These are phyloP conservation scores for Dryadula phaetusa DNA, from an alignment of 2,888 invertebrate genomes.

Conservation along the genomic window DNA sequence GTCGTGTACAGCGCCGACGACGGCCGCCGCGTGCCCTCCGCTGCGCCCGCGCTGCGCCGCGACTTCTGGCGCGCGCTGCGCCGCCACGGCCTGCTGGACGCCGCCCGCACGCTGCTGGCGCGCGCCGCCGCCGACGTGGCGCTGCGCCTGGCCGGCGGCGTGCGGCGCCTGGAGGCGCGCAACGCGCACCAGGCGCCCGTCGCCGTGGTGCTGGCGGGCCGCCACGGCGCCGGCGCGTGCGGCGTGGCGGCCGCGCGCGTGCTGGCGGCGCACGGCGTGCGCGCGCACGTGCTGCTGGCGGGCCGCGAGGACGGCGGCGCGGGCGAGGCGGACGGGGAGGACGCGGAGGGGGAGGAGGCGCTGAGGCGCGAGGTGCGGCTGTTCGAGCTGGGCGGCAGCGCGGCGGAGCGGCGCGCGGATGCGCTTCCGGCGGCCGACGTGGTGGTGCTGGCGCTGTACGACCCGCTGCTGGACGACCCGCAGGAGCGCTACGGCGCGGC, in stretches of 20 bases:
- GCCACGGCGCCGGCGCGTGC: slow-evolving; percentile 82
- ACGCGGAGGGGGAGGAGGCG: slow-evolving; percentile 56
- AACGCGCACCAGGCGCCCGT: slow-evolving; percentile 95
- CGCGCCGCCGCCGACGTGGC: slow-evolving; percentile 94
- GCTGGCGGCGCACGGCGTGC: slow-evolving; percentile 92
- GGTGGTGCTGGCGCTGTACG: slow-evolving; percentile 63
- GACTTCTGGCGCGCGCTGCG: slow-evolving; percentile 88
- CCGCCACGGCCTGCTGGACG: slow-evolving; percentile 75
- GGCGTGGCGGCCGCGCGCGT: slow-evolving; percentile 85
- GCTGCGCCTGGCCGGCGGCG: slow-evolving; percentile 90
- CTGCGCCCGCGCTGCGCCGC: slow-evolving; percentile 86
- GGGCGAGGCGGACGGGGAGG: slow-evolving; percentile 35
- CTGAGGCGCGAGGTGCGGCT: slow-evolving; percentile 87
- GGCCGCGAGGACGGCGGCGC: slow-evolving; percentile 36
- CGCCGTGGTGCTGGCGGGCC: slow-evolving; percentile 89
- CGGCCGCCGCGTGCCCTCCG: slow-evolving; percentile 91
- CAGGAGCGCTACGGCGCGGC: slow-evolving; percentile 46
- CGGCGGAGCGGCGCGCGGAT: slow-evolving; percentile 31
- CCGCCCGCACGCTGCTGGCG: slow-evolving; percentile 90
- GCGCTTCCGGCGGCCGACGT: slow-evolving; percentile 59
- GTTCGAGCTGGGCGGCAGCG: slow-evolving; percentile 64
- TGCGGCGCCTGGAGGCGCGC: slow-evolving; percentile 91
- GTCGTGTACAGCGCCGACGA: slow-evolving; percentile 91
- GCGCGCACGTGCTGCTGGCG: slow-evolving; percentile 55
- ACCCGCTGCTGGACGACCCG: slow-evolving; percentile 50